phyloP scores from a whole-genome alignment of 2,113 vertebrate genomes.

The Eudyptes chrysolophus region DNA sequence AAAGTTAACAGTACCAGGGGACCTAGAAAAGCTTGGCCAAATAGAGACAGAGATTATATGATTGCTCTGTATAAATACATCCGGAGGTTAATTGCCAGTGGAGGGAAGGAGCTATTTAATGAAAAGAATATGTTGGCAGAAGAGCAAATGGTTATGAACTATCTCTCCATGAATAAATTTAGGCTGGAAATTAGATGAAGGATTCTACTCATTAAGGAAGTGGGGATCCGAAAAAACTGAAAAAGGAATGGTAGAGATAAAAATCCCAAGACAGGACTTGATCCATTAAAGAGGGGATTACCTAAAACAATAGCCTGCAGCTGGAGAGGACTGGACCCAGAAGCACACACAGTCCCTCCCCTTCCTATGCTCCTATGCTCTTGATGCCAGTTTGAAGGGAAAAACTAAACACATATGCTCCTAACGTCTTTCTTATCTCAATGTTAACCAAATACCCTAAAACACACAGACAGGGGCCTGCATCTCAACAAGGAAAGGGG shows the following conservation, averaged over 20 bases:
- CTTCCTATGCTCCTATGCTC: neutral
- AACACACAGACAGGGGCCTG: neutral
- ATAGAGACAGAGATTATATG: neutral
- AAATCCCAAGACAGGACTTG: neutral
- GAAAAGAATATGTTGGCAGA: neutral
- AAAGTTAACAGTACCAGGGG: neutral
- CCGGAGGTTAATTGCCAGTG: neutral
- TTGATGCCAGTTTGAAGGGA: neutral
- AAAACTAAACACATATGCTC: neutral
- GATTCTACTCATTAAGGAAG: neutral
- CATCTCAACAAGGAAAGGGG: neutral
- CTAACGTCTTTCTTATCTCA: neutral
- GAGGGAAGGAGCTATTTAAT: neutral
- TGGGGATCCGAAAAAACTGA: neutral
- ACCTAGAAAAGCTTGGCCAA: neutral
- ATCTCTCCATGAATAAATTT: neutral
- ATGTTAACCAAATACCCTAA: neutral
- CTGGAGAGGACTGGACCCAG: neutral
- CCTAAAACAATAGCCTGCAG: neutral
- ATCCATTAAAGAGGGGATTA: neutral
- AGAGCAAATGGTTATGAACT: conserved; percentile 14
- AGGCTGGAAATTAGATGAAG: neutral
- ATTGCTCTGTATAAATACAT: neutral
- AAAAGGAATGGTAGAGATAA: neutral
- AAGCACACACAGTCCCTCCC: neutral